These are phyloP conservation scores for Carlito syrichta DNA, from an alignment of 2,113 vertebrate genomes.

Conservation along the genomic window DNA sequence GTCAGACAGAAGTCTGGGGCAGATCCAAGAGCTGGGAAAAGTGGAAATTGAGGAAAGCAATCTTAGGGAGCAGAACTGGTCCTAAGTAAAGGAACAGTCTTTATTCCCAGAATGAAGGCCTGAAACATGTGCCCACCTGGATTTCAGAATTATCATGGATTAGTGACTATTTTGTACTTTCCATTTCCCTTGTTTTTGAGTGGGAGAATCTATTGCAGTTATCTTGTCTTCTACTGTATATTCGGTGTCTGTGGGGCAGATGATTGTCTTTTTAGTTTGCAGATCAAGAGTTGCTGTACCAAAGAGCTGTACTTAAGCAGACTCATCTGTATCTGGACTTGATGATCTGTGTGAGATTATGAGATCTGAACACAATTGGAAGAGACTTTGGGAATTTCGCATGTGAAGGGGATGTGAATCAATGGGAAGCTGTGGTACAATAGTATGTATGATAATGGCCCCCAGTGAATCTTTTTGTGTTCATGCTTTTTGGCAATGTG, in stretches of 20 bases:
- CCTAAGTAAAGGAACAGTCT: not conserved
- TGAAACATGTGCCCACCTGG: not conserved
- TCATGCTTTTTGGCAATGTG: not conserved
- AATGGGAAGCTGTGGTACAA: too few species aligned
- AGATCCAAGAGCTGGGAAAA: not conserved
- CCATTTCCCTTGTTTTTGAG: not conserved
- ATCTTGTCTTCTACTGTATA: not conserved
- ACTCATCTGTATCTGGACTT: not conserved
- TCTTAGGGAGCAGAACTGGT: not conserved
- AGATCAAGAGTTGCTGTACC: not conserved
- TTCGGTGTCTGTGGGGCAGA: not conserved
- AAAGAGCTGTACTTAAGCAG: not conserved
- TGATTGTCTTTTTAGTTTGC: not conserved
- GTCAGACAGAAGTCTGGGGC: not conserved
- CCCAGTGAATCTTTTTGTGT: not conserved
- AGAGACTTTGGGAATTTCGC: not conserved
- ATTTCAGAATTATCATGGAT: not conserved
- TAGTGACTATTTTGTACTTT: not conserved
- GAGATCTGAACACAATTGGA: not conserved
- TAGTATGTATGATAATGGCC: too few species aligned
- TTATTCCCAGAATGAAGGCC: not conserved
- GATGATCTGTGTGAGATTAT: not conserved
- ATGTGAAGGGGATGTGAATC: not conserved
- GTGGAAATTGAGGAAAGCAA: not conserved
- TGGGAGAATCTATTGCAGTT: not conserved